Evolutionary conservation across 2,888 invertebrate genomes (phyloP), one percentile per base, ranked within the genome.

Genomic region (Volucella bombylans): DNA sequence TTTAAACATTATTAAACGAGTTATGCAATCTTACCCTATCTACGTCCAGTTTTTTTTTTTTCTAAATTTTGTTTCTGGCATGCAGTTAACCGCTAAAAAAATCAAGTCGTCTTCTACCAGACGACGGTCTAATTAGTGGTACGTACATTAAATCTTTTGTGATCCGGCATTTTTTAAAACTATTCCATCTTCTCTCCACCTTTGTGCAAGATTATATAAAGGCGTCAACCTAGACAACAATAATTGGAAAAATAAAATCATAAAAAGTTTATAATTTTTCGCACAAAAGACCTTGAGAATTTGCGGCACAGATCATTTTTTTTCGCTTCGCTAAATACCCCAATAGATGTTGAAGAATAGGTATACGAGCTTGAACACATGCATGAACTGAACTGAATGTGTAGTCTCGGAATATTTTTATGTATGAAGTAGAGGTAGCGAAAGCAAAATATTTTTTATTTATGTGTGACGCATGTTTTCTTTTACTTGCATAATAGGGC

Each of bases 371-470:
- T 18, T 54, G n/a, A 12, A n/a, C n/a, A 54, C 12, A 6, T 31
- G 6, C 38, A 54, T 8, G 8, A 2, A 31, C 1, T 18, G 15
- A 6, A 8, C 9, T 55, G 9, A 8, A 8, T 54, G 4, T 6
- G 2, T 55, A 55, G 23, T 23, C 23, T 23, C 23, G 23, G 23
- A 23, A 23, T 14, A 55, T 52, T 23, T 12, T 23, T 52, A 31
- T 52, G 12, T 31, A 14, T 31, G 39, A n/a, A 38, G 55, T 12
- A 4, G 41, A 18, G 15, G 41, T 31, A 65, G 52, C 15, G n/a
- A 65, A 65, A 41, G 23, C 52, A 50, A 50, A 64, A 41, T 12
- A 55, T 45, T 67, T 67, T 54, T 54, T 54, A 12, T 54, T 31
- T 41, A 31, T 6, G 31, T 67, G 31, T 54, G 67, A 54, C 67